Evolutionary conservation across 2,888 invertebrate species (phyloP).

Genomic region (Protonemura montana): DNA sequence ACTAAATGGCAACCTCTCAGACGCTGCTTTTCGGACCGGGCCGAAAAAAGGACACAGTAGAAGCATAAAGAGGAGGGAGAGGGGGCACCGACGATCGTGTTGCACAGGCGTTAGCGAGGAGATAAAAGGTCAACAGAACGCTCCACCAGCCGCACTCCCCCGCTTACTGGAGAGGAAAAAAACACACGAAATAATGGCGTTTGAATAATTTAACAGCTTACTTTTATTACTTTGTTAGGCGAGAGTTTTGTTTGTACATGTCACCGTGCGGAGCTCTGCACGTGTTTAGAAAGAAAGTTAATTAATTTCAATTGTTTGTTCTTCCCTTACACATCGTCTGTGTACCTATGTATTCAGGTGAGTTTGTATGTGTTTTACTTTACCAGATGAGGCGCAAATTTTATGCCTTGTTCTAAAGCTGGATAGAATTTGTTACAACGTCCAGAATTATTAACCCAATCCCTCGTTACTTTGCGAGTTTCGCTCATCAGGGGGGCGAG

Average conservation of each 20-base stretch:
- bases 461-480: neutral
- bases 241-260: slow-evolving; percentile 24
- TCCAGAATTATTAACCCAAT: neutral
- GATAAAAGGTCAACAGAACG: neutral
- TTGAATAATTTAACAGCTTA: slow-evolving; percentile 18
- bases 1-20: no score
- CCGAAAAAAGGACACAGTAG: neutral
- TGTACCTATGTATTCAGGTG: slow-evolving; percentile 7
- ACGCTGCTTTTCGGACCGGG: no score
- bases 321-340: neutral
- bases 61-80: no score
- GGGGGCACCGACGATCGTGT: neutral
- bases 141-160: neutral
- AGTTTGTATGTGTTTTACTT: neutral
- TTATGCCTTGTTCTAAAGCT: neutral
- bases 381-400: neutral
- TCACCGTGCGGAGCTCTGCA: neutral
- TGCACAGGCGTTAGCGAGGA: neutral
- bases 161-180: neutral
- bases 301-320: slow-evolving; percentile 20
- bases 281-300: slow-evolving; percentile 1
- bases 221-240: slow-evolving; percentile 17
- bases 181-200: slow-evolving; percentile 14
- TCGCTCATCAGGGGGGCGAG: neutral
- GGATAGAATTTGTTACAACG: neutral